These are phyloP conservation scores for Barypeithes pellucidus DNA, from an alignment of 2,888 invertebrate species.

Conservation along the genomic window DNA sequence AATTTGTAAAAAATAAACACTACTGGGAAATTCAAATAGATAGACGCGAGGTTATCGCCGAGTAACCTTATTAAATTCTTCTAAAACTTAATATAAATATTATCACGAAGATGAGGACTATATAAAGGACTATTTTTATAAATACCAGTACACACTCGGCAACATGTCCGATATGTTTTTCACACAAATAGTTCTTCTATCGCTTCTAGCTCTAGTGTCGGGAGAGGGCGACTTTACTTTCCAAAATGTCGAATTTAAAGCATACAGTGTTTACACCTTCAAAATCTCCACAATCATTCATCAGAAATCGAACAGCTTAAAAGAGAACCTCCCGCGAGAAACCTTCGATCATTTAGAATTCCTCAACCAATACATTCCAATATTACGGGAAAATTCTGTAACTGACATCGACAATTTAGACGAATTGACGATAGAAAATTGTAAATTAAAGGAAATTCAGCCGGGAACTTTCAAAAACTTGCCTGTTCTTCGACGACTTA, in stretches of 20 bases:
- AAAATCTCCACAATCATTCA: slow-evolving; percentile 59
- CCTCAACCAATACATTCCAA: slow-evolving; percentile 58
- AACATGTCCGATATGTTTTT: slow-evolving; percentile 15
- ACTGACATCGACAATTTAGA: slow-evolving; percentile 59
- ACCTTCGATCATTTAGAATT: slow-evolving; percentile 60
- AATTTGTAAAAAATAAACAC: slow-evolving; percentile 16
- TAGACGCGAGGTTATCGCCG: slow-evolving; percentile 29
- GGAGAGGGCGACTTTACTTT: slow-evolving; percentile 57
- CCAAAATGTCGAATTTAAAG: slow-evolving; percentile 60
- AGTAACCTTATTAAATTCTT: slow-evolving; percentile 3
- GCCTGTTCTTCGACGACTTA: slow-evolving; percentile 60
- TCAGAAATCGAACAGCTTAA: slow-evolving; percentile 55
- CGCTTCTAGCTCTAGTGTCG: not conserved
- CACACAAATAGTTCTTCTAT: not conserved
- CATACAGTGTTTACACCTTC: slow-evolving; percentile 58
- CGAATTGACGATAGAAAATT: slow-evolving; percentile 59
- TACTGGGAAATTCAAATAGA: slow-evolving; percentile 18
- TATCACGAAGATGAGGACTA: not conserved
- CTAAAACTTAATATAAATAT: not conserved
- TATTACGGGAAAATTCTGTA: slow-evolving; percentile 58
- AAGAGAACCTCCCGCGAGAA: slow-evolving; percentile 58
- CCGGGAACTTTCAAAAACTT: slow-evolving; percentile 62
- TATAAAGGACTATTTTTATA: slow-evolving; percentile 1
- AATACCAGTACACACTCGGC: slow-evolving; percentile 7
- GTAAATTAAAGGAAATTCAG: slow-evolving; percentile 58